These are phyloP conservation scores for Beroe ovata DNA, from an alignment of 37 sponge, comb jelly and placozoan species.

Conservation along the genomic window DNA sequence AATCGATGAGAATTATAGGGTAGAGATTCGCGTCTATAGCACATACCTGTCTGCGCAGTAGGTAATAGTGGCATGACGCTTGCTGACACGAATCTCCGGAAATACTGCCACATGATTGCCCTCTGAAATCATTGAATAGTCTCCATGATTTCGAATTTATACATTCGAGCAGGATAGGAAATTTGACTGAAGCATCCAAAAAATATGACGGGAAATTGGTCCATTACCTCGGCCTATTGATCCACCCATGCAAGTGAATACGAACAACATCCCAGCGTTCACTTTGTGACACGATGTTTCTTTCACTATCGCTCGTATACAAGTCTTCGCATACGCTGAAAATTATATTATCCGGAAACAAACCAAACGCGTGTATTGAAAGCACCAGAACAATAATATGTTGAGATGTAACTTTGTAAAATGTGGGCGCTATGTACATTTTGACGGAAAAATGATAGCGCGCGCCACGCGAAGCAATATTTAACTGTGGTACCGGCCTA, in stretches of 20 bases:
- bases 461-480: conserved; percentile 24
- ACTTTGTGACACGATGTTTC: conserved; percentile 50
- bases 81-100: conserved; percentile 53
- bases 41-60: conserved; percentile 42
- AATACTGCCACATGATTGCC: conserved; percentile 60
- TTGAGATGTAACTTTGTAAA: conserved; percentile 15
- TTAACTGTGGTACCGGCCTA: background rate
- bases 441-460: background rate
- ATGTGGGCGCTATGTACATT: background rate
- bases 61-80: conserved; percentile 41
- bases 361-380: background rate
- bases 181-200: no score
- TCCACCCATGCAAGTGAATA: conserved; percentile 62
- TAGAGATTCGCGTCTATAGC: no score
- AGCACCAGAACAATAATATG: background rate
- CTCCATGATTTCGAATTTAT: no score
- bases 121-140: conserved; percentile 8
- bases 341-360: background rate
- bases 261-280: background rate
- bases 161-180: no score
- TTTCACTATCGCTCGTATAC: conserved; percentile 50
- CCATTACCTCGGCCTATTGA: conserved; percentile 60
- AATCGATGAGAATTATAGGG: background rate
- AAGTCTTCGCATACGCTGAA: conserved; percentile 38
- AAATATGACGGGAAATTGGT: no score